phyloP scores from a whole-genome alignment of 2,797 vertebrate genomes.

The Amblyopsis hoosieri region DNA sequence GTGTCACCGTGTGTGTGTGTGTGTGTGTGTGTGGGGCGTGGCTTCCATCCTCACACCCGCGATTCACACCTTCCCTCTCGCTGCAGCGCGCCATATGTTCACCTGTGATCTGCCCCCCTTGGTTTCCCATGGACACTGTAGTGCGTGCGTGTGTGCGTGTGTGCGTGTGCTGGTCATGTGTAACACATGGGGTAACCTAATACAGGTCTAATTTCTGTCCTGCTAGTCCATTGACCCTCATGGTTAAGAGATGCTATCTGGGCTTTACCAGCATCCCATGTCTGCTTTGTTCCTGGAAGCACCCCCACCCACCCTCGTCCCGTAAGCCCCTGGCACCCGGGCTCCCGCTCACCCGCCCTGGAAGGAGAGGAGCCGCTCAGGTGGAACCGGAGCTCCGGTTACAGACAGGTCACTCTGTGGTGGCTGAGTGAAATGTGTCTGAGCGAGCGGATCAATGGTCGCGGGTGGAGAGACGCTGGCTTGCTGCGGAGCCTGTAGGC shows the following conservation, averaged over 20 bases:
- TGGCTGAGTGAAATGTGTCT: conserved; percentile 33
- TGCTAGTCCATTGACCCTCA: conserved; percentile 63
- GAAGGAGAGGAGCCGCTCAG: conserved; percentile 27
- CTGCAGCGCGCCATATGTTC: conserved; percentile 58
- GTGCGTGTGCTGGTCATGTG: conserved; percentile 39
- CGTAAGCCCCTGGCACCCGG: conserved; percentile 19
- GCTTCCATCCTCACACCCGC: conserved; percentile 51
- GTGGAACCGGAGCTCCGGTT: conserved; percentile 52
- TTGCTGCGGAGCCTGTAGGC: conserved; percentile 9
- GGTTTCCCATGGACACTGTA: conserved; percentile 4
- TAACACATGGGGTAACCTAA: conserved; percentile 76
- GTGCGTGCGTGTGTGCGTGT: conserved; percentile 15
- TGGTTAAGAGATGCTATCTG: conserved; percentile 74
- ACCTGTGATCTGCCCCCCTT: neutral
- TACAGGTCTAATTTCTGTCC: conserved; percentile 67
- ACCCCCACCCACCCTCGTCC: conserved; percentile 33
- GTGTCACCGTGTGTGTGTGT: conserved; percentile 13
- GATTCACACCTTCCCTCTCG: conserved; percentile 53
- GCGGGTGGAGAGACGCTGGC: conserved; percentile 31
- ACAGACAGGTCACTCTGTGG: conserved; percentile 34
- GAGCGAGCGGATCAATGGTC: conserved; percentile 41
- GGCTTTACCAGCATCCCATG: conserved; percentile 74
- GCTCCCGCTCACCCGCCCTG: conserved; percentile 16
- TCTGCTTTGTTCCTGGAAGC: conserved; percentile 75
- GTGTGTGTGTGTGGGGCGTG: conserved; percentile 9